Evolutionary conservation across 2,888 invertebrate genomes (phyloP), one percentile per base, ranked within the genome.

Genomic region (Ichneumoninae sp.): DNA sequence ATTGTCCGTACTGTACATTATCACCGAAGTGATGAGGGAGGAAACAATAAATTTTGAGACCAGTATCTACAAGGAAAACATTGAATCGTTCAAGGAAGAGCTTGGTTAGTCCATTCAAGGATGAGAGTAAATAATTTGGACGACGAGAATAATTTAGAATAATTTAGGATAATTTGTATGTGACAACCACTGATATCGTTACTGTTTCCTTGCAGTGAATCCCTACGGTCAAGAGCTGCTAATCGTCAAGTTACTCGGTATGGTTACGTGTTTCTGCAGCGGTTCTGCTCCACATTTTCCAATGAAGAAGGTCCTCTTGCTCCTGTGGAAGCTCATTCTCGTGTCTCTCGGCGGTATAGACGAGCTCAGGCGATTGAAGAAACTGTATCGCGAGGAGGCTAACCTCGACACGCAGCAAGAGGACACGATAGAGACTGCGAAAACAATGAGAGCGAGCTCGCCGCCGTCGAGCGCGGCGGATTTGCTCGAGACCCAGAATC

Each of bases 241-340:
- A 40, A 96, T 98, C 52, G 96, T 99, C 3, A 98, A 98, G 91
- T 95, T 99, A 75, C 95, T 99, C 83, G 97, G 98, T 87, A 99
- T 99, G 99, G 98, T 99, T 40, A 98, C 98, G 47, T 96, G 97
- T 89, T 98, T 99, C 92, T 99, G 99, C 94, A 98, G 98, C 89
- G 99, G 99, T 0, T 96, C 97, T 36, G 97, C 98, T 6, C 98
- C 99, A 22, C 99, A 99, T 94, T 99, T 98, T 94, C 99, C 99
- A 3, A 99, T 99, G 96, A 99, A 99, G 93, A 99, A 99, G 94
- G 98, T 99, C 10, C 95, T 99, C 22, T 94, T 99, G 69, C 94
- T 99, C 22, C 94, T 99, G 1, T 99, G 99, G 99, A 99, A 99
- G 95, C 96, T 98, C 10, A 96, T 99, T 81, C 95, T 99, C 74